Conservation (phyloP, 2,797 vertebrate species). For the Enteromius mattozi region DNA sequence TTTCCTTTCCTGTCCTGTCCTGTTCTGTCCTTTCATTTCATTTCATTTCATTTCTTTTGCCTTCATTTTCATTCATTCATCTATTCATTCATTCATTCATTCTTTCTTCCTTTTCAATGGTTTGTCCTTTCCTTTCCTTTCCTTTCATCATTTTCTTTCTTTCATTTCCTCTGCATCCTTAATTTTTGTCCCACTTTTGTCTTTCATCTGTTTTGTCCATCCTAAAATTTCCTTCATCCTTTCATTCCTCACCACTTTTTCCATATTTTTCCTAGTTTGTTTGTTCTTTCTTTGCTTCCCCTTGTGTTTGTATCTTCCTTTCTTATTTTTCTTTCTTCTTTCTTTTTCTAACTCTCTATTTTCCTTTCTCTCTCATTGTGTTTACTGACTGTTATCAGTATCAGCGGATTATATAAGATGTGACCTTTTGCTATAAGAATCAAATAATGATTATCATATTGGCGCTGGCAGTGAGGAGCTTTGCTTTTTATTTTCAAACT, state of each 20-base stretch:
- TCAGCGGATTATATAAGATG: slow-evolving; percentile 50
- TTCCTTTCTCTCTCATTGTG: neutral
- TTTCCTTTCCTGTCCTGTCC: too few relatives aligned
- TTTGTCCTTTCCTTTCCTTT: neutral
- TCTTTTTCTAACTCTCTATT: neutral
- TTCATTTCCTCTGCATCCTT: neutral
- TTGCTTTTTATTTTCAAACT: slow-evolving; percentile 33
- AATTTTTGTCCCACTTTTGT: neutral
- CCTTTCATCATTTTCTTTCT: neutral
- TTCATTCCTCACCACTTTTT: neutral
- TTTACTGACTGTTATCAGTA: slow-evolving; percentile 46
- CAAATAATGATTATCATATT: slow-evolving; percentile 57
- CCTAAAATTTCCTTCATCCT: neutral
- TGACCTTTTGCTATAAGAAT: slow-evolving; percentile 51
- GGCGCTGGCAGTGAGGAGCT: slow-evolving; percentile 11
- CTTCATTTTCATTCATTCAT: too few relatives aligned
- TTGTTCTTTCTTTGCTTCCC: neutral
- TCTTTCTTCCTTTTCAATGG: neutral
- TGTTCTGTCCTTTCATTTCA: neutral
- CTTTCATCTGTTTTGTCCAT: neutral
- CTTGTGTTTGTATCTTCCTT: neutral
- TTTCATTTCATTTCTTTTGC: neutral
- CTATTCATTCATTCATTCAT: neutral
- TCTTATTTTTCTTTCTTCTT: neutral
- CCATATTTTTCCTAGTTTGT: neutral